Evolutionary conservation across 2,888 invertebrate genomes (phyloP), one percentile per base, ranked within the genome.

Genomic region (Brachynemurus nebulosus): DNA sequence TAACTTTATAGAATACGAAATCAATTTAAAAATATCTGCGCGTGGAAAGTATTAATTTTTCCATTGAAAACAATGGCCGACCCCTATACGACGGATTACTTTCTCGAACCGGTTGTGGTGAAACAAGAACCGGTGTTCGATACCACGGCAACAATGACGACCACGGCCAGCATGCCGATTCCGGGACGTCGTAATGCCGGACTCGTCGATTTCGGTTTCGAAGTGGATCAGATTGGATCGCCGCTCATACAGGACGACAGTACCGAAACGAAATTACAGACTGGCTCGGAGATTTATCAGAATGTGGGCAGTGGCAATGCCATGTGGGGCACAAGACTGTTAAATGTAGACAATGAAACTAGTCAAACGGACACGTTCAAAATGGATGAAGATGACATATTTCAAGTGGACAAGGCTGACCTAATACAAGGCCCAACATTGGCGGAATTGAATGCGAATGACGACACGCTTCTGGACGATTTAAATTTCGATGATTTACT

Each of bases 361-460:
- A 47, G 45, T 33, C 49, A 52, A 62, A 62, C 66, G 40, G 80
- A 80, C 54, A 68, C 77, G 9, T 78, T 81, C 55, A 80, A 78
- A 62, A 80, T 86, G 76, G 88, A 89, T 57, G 88, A 89, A 56
- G 89, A 89, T 59, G 89, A 88, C 59, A 86, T 88, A 55, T 86
- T 89, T 61, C 80, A 86, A 71, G 85, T 88, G 44, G 89, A 90
- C 62, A 86, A 88, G 65, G 78, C 84, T 30, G 89, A 89, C 65
- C 69, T 86, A 49, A 83, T 89, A 54, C 79, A 86, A 62, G 78
- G 84, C 3, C 83, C 88, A 1, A 88, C 88, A 49, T 69, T 91
- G 44, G 86, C 86, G 0, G 89, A 90, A 60, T 64, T 91, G 42
- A 86, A 86, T 65, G 82, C 84, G 14, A 86, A 86, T 55, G 86